Conservation (phyloP, 2,888 invertebrate species). For the Pristionchus fissidentatus region DNA sequence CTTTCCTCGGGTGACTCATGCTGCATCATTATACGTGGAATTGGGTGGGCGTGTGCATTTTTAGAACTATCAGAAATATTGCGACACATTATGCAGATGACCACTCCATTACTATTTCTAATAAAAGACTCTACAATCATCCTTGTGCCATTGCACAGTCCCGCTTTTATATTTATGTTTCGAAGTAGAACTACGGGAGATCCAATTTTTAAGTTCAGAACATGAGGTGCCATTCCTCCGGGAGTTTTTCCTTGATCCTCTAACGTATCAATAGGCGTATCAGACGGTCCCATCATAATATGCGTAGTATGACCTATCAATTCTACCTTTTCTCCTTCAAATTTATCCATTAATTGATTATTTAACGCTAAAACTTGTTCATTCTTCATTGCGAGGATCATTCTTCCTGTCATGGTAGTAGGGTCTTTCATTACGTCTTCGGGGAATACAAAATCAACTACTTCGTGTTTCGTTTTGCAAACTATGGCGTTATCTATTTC, state of each 20-base stretch:
- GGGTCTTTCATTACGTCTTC: neutral
- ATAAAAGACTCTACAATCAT: slow-evolving; percentile 50
- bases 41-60: neutral
- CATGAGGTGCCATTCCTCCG: slow-evolving; percentile 53
- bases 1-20: neutral
- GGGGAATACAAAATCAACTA: neutral
- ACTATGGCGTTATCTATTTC: neutral
- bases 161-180: slow-evolving; percentile 55
- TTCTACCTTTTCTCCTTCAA: neutral
- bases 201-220: slow-evolving; percentile 51
- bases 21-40: neutral
- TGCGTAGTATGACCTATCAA: neutral
- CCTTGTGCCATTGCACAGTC: slow-evolving; percentile 59
- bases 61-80: neutral
- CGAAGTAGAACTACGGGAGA: slow-evolving; percentile 54
- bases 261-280: neutral
- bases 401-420: neutral
- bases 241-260: slow-evolving; percentile 48
- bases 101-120: slow-evolving; percentile 18
- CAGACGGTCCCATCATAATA: neutral
- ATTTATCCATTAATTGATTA: neutral
- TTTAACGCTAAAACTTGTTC: neutral
- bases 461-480: neutral
- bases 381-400: neutral
- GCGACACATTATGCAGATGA: neutral